These are phyloP conservation scores for Haplochromis burtoni DNA, from an alignment of 2,113 vertebrate genomes.

Conservation along the genomic window DNA sequence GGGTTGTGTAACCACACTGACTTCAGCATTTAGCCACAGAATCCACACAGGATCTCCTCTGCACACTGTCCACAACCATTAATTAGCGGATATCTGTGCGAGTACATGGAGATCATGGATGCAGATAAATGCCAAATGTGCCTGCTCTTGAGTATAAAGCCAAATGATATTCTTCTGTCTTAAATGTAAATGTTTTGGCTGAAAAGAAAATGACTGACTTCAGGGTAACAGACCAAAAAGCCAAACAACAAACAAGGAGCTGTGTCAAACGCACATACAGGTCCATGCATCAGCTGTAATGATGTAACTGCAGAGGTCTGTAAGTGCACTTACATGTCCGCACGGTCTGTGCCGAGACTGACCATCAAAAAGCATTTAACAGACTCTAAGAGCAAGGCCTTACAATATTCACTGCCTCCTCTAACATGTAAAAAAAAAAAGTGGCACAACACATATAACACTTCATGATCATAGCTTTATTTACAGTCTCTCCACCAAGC, in stretches of 20 bases:
- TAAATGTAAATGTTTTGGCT: neutral
- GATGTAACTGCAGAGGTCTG: neutral
- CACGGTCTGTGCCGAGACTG: neutral
- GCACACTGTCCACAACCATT: neutral
- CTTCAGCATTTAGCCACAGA: neutral
- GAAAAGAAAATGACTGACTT: neutral
- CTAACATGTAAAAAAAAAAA: neutral
- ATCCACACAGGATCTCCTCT: neutral
- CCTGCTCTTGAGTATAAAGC: neutral
- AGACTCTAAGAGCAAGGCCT: neutral
- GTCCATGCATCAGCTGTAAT: neutral
- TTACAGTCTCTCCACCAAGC: slow-evolving; percentile 3
- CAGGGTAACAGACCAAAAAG: neutral
- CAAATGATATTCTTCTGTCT: neutral
- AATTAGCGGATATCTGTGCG: neutral
- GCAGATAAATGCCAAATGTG: neutral
- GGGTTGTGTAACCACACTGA: neutral
- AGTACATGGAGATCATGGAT: neutral
- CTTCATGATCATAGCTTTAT: neutral
- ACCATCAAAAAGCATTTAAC: neutral
- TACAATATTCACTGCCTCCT: neutral
- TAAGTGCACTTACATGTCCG: neutral
- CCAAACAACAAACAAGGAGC: neutral
- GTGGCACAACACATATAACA: neutral
- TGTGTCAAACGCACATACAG: neutral